phyloP scores from a whole-genome alignment of 2,797 vertebrate genomes.

The Leuciscus waleckii region DNA sequence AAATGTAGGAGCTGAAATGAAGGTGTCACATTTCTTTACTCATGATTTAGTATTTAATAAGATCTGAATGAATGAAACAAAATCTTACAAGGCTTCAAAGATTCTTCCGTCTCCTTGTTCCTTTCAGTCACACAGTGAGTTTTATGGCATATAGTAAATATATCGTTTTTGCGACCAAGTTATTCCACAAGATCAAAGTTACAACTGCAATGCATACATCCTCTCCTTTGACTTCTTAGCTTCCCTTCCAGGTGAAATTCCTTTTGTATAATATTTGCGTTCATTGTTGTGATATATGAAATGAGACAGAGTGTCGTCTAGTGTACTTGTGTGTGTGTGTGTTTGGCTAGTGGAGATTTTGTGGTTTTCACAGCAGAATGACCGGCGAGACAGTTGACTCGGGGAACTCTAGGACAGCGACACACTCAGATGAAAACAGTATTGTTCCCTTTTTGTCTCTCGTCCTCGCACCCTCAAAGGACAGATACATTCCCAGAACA shows the following conservation, averaged over 20 bases:
- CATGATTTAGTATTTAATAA: slow-evolving; percentile 31
- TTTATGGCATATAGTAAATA: slow-evolving; percentile 14
- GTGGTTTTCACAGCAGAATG: slow-evolving; percentile 42
- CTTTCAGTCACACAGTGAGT: slow-evolving; percentile 10
- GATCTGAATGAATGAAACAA: not conserved
- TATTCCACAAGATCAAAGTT: slow-evolving; percentile 33
- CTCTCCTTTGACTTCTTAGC: not conserved
- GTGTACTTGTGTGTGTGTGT: slow-evolving; percentile 3
- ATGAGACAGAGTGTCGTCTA: slow-evolving; percentile 11
- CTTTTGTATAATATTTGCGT: not conserved
- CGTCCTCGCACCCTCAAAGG: slow-evolving; percentile 7
- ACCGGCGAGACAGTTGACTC: slow-evolving; percentile 50
- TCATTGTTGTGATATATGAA: not conserved
- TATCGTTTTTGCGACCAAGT: not conserved
- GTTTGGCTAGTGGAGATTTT: slow-evolving; percentile 21
- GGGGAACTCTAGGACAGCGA: slow-evolving; percentile 20
- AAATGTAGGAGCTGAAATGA: slow-evolving; percentile 10
- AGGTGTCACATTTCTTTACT: not conserved
- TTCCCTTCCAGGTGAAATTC: not conserved
- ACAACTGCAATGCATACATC: not conserved
- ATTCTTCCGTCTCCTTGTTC: not conserved
- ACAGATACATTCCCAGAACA: slow-evolving; percentile 1
- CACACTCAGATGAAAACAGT: slow-evolving; percentile 26
- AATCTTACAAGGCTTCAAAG: slow-evolving; percentile 16
- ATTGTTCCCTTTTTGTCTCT: slow-evolving; percentile 42